A percentile compares a stretch with the other conserved stretches of the same genome.
These are phyloP conservation scores for Bellardia pandia DNA, from an alignment of 2,888 invertebrate genomes.

Conservation along the genomic window DNA sequence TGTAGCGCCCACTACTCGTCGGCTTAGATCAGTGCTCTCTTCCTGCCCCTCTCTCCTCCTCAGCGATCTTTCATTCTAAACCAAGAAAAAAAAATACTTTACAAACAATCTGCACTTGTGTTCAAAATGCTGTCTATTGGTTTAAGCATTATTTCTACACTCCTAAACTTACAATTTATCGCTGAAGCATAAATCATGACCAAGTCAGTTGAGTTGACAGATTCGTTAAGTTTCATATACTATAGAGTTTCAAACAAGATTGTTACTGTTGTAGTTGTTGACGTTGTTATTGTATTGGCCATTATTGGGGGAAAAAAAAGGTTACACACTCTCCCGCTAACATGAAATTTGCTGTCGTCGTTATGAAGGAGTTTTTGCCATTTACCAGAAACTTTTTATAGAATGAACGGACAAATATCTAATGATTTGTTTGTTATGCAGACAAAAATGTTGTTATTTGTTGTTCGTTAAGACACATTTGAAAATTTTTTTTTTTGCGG, in stretches of 20 bases:
- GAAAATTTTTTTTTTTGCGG: background rate
- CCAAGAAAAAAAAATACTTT: background rate
- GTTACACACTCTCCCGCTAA: slow-evolving; percentile 7
- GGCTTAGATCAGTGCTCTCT: background rate
- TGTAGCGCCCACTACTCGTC: no score
- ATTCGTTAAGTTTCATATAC: slow-evolving; percentile 69
- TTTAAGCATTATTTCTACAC: slow-evolving; percentile 66
- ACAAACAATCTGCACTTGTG: slow-evolving; percentile 54
- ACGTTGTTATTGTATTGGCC: background rate
- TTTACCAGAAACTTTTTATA: slow-evolving; percentile 19
- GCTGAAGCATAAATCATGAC: slow-evolving; percentile 69
- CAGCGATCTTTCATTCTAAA: background rate
- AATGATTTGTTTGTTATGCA: slow-evolving; percentile 68
- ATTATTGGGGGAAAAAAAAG: background rate
- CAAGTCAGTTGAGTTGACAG: slow-evolving; percentile 72
- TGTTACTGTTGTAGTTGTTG: slow-evolving; percentile 16
- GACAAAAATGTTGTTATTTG: slow-evolving; percentile 70
- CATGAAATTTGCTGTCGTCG: slow-evolving; percentile 29
- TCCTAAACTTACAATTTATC: slow-evolving; percentile 73
- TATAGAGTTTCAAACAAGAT: slow-evolving; percentile 53
- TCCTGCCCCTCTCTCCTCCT: background rate
- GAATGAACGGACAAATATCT: slow-evolving; percentile 12
- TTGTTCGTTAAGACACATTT: slow-evolving; percentile 43
- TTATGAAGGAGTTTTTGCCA: slow-evolving; percentile 45
- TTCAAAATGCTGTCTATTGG: slow-evolving; percentile 53